These are phyloP conservation scores for Gopherus flavomarginatus DNA, from an alignment of 2,113 vertebrate genomes.

Conservation along the genomic window DNA sequence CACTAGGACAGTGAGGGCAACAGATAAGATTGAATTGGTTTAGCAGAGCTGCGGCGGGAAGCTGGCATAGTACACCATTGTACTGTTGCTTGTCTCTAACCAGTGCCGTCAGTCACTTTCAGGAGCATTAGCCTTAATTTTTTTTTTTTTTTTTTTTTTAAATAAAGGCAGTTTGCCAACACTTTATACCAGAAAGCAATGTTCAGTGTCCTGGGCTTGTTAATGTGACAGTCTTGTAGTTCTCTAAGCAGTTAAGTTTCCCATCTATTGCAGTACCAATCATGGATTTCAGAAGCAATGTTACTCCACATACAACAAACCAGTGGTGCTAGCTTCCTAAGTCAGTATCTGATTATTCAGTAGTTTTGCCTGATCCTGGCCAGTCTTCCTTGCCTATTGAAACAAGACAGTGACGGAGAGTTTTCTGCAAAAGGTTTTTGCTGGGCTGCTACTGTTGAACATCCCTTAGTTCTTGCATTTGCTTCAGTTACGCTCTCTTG, in stretches of 20 bases:
- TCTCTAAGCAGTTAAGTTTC: not conserved
- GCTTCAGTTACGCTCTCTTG: not conserved
- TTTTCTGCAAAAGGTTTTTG: not conserved
- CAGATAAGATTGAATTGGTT: not conserved
- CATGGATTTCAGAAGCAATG: not conserved
- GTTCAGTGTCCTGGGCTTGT: not conserved
- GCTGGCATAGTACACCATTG: not conserved
- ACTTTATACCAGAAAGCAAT: not conserved
- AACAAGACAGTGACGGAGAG: not conserved
- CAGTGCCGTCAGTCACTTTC: not conserved
- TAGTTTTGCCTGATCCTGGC: not conserved
- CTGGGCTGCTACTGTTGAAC: not conserved
- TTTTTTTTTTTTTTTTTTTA: rapidly evolving
- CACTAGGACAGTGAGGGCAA: not conserved
- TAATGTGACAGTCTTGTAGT: not conserved
- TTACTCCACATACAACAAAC: not conserved
- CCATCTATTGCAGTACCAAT: not conserved
- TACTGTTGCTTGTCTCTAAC: not conserved
- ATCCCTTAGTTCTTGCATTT: not conserved
- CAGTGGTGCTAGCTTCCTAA: not conserved
- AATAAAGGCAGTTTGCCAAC: not conserved
- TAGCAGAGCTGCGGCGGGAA: not conserved
- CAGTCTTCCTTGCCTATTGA: not conserved
- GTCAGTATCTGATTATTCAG: not conserved
- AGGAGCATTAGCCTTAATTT: not conserved